Evolutionary conservation across 2,113 vertebrate genomes (phyloP).

Genomic region (Chrysemys picta): DNA sequence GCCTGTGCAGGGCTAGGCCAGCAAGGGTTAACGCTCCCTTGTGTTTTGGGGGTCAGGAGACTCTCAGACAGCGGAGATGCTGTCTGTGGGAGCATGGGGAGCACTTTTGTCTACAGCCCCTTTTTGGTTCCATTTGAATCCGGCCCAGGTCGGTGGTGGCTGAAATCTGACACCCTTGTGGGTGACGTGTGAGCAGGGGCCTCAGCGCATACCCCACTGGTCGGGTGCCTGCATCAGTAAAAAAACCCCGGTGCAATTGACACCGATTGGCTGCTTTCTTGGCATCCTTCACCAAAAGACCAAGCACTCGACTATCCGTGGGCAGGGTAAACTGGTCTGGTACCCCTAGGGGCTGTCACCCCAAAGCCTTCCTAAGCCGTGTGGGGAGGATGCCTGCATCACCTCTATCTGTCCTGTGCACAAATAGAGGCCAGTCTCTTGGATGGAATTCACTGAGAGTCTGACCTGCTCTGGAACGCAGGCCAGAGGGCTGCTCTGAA

Average conservation of each 20-base stretch:
- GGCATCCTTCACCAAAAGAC: background rate
- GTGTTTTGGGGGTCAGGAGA: too few species aligned
- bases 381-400: background rate
- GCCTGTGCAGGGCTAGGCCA: too few species aligned
- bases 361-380: background rate
- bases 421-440: background rate
- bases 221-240: background rate
- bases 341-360: conserved; percentile 24
- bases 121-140: background rate
- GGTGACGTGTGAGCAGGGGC: rapidly evolving
- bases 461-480: too few species aligned
- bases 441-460: background rate
- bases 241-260: background rate
- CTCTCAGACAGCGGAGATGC: background rate
- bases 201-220: background rate
- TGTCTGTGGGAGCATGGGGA: background rate
- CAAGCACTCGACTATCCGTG: rapidly evolving
- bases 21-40: too few species aligned
- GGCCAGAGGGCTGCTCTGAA: too few species aligned
- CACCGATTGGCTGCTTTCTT: background rate
- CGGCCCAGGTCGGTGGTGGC: background rate
- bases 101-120: rapidly evolving
- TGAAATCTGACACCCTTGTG: background rate
- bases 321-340: background rate
- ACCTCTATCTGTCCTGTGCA: too few species aligned